Evolutionary conservation across 37 sponge, comb jelly and placozoan species (phyloP), one percentile per base, ranked within the genome.

Genomic region (Ephydatia muelleri): DNA sequence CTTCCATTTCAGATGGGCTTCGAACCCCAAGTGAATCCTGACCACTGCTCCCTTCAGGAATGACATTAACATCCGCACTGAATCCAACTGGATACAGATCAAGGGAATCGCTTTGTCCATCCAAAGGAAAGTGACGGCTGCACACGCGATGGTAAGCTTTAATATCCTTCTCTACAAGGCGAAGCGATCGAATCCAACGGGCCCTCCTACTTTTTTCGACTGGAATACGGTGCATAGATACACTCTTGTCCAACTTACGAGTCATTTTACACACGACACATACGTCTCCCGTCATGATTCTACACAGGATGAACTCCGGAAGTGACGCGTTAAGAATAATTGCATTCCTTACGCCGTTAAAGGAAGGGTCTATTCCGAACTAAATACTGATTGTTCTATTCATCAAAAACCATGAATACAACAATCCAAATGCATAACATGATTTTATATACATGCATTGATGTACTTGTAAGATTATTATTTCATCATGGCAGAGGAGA

Each of bases 231-330:
- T 84, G 77, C 65, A 86, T 49, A 26, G 86, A 86, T 37, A 76
- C 78, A 39, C 86, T 43, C 27, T 34, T 78, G 25, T 86, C 86
- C 21, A 47, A 47, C 36, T 72, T 32, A 48, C 37, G 12, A 34
- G 26, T 84, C 36, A 66, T 84, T 32, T 76, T 67, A 47, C 84
- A 84, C 30, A 84, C 76, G 64, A 84, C 67, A 47, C 84, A 83
- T n/a, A 40, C 57, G 37, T 84, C 85, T 84, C 85, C 85, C 49
- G 77, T 77, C 85, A 84, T 84, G 14, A 57, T 57, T 57, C 57
- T 57, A 57, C 57, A 57, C 57, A 57, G 57, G 57, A 57, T 57
- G 57, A 57, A 57, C 57, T 57, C 57, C 57, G 57, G 57, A 57
- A 57, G 57, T 57, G 57, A 57, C 57, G 57, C 19, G 57, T 57